These are phyloP conservation scores for Cyanistes caeruleus DNA, from an alignment of 2,113 vertebrate species.

Conservation along the genomic window DNA sequence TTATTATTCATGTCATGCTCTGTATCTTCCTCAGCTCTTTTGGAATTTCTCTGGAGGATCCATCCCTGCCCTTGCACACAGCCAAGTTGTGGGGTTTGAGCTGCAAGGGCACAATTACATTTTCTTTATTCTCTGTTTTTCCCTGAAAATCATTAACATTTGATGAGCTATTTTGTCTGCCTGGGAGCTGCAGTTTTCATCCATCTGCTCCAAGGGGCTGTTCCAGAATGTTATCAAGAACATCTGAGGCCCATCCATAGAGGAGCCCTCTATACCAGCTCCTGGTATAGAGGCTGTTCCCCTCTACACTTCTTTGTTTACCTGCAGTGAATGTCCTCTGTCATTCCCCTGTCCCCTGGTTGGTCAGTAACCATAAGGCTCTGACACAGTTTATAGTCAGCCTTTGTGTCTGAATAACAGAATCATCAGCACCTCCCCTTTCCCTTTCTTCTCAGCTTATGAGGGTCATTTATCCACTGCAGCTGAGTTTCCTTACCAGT, in stretches of 20 bases:
- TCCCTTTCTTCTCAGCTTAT: neutral
- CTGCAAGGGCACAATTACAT: neutral
- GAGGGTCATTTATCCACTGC: neutral
- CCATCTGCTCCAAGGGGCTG: neutral
- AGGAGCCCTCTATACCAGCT: neutral
- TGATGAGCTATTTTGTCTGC: neutral
- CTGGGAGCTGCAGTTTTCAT: neutral
- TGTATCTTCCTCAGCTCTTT: neutral
- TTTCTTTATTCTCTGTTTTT: neutral
- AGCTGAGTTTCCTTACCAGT: neutral
- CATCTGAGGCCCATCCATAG: neutral
- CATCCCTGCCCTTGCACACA: neutral
- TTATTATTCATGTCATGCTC: neutral
- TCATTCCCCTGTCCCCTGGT: neutral
- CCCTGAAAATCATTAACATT: neutral
- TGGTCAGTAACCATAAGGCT: neutral
- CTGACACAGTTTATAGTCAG: neutral
- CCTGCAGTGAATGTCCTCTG: neutral
- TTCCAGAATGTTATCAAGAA: neutral
- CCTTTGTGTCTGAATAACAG: neutral
- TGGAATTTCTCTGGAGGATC: neutral
- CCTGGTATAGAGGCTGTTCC: neutral
- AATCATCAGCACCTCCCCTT: neutral
- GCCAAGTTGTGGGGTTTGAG: neutral
- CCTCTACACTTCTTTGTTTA: neutral